phyloP scores from a whole-genome alignment of 2,113 vertebrate genomes.

The Mus musculus region DNA sequence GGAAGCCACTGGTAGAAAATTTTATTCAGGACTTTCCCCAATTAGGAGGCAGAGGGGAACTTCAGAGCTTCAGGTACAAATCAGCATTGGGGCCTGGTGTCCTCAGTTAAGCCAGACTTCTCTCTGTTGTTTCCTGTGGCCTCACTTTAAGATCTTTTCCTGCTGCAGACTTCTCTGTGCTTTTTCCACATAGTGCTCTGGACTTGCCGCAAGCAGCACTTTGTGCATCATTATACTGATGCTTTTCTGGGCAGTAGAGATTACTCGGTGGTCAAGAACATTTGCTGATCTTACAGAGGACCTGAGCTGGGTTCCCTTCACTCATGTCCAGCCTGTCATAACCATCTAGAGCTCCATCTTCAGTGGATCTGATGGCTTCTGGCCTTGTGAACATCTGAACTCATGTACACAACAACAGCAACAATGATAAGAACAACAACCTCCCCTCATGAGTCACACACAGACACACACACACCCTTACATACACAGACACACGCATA shows the following conservation, averaged over 20 bases:
- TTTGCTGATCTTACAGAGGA: neutral
- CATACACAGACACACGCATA: no score
- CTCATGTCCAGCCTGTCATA: neutral
- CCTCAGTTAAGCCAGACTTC: no score
- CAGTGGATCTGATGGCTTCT: neutral
- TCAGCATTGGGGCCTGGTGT: neutral
- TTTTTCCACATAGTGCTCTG: neutral
- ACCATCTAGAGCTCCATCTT: no score
- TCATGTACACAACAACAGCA: no score
- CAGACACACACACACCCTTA: no score
- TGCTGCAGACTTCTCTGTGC: neutral
- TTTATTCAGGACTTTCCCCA: neutral
- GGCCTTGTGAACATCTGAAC: no score
- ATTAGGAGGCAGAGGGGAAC: neutral
- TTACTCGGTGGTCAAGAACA: neutral
- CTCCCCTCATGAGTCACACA: no score
- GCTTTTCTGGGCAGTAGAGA: neutral
- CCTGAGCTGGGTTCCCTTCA: neutral
- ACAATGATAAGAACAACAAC: no score
- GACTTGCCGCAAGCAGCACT: neutral
- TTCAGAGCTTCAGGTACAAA: neutral
- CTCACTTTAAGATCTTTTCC: neutral
- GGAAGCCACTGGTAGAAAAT: neutral
- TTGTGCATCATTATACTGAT: conserved; percentile 22
- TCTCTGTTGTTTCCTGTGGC: neutral